Evolutionary conservation across 2,888 invertebrate genomes (phyloP).

Genomic region (Melieria picta): DNA sequence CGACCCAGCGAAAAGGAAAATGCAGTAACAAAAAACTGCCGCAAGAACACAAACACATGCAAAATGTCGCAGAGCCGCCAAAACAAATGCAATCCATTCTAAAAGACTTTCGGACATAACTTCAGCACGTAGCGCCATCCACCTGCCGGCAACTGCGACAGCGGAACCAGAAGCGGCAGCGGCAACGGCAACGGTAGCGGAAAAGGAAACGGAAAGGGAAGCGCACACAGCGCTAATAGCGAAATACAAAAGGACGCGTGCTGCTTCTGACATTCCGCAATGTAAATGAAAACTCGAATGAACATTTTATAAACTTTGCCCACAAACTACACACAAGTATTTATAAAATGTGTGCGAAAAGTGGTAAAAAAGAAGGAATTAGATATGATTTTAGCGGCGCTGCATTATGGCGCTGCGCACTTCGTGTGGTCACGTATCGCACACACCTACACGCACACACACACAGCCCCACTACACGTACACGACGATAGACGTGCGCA

Average conservation of each 20-base stretch:
- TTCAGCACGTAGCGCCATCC: slow-evolving; percentile 18
- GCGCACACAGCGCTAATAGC: background rate
- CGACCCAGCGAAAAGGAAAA: slow-evolving; percentile 17
- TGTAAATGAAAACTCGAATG: slow-evolving; percentile 3
- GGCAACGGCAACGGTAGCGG: slow-evolving; percentile 2
- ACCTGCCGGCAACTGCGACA: background rate
- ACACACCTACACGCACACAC: too few species aligned
- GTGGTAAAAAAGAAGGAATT: too few species aligned
- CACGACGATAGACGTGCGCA: too few species aligned
- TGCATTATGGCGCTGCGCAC: too few species aligned
- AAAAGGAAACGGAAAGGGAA: background rate
- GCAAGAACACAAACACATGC: slow-evolving; percentile 11
- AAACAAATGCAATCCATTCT: slow-evolving; percentile 33
- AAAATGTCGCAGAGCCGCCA: slow-evolving; percentile 16
- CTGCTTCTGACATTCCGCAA: slow-evolving; percentile 18
- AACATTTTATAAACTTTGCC: background rate
- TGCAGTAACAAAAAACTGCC: background rate
- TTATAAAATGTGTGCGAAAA: too few species aligned
- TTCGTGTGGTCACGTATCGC: too few species aligned
- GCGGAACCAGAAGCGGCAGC: slow-evolving; percentile 1
- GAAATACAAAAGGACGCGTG: background rate
- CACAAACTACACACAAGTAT: too few species aligned
- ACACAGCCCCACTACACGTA: too few species aligned
- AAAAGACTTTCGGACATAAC: slow-evolving; percentile 19
- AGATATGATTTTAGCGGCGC: too few species aligned